Base-by-base conservation (phyloP, 2,113 vertebrate species). In the Strigops habroptila region DNA sequence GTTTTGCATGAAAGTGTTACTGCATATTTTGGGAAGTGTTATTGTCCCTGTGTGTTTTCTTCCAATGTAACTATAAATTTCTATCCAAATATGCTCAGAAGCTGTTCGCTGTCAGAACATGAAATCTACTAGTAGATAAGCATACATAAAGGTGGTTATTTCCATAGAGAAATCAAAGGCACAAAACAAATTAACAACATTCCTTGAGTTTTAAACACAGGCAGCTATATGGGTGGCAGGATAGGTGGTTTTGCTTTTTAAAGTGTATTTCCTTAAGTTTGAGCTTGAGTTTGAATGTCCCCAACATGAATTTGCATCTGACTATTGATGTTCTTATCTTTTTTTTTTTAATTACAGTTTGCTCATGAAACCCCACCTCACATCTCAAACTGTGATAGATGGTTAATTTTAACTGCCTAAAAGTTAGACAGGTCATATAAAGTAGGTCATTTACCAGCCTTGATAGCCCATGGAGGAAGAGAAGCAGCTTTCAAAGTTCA, bases 141-240 rank as follows among this genome's bases (percentile, higher is more conserved):
- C 73, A 82, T 35, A 76, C 33, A 91, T 91, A 87, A 97, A 92
- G 77, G 81, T 93, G 39, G 55, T 97, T 95, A 95, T 95, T 96
- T 95, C 83, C 88, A 78, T 46, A 86, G 51, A 83, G 43, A 91
- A 94, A 97, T 94, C 96, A 97, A 96, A 97, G 94, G 74, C 64
- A 84, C 39, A 84, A 90, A 93, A 21, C 73, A 86, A 93, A 95
- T 89, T 79, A 96, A 88, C 80, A 97, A 33, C 88, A 71, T 93
- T 97, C 95, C 92, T 95, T 91, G 57, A 95, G 60, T 92, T 91
- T 91, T 86, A 95, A 96, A 91, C 74, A 75, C 55, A 93, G 76
- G 37, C 60, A 95, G 65, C 95, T 95, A 63, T 92, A 93, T 91
- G 95, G 95, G 96, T 96, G 95, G 95, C 64, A 4, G 53, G 17